Percentiles rank a stretch among this genome's conserved stretches.
Evolutionary conservation across 1,140 invertebrate species (phyloP).

Genomic region (Anastrepha ludens): DNA sequence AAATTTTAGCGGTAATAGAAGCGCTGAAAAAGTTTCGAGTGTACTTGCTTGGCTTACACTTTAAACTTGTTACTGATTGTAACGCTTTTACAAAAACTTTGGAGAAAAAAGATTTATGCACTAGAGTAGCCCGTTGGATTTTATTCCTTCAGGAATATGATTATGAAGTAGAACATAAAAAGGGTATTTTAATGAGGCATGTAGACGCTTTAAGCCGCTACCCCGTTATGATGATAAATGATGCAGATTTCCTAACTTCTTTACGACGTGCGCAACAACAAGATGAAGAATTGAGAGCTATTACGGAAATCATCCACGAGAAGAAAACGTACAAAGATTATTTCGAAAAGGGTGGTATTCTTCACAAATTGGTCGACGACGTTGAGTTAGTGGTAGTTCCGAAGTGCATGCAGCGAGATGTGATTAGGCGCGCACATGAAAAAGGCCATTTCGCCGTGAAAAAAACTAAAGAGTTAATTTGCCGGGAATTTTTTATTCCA

Average conservation of each 20-base stretch:
- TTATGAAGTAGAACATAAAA: conserved; percentile 61
- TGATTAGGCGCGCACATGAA: no score
- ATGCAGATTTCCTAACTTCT: not conserved
- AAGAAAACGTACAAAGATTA: not conserved
- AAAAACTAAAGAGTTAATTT: no score
- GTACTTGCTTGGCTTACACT: conserved; percentile 55
- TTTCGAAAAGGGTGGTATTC: not conserved
- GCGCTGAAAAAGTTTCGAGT: conserved; percentile 62
- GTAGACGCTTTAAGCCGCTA: conserved; percentile 47
- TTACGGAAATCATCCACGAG: not conserved
- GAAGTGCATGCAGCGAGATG: not conserved
- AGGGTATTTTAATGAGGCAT: conserved; percentile 54
- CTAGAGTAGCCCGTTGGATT: conserved; percentile 63
- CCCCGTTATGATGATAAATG: conserved; percentile 29
- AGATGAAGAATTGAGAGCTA: not conserved
- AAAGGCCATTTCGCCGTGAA: no score
- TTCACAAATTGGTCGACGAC: not conserved
- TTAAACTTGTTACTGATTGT: conserved; percentile 63
- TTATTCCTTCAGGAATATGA: conserved; percentile 61
- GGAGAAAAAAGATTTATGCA: conserved; percentile 62
- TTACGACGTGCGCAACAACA: not conserved
- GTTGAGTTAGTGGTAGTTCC: not conserved
- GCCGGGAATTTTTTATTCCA: no score
- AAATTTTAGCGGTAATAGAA: conserved; percentile 63
- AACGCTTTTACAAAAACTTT: conserved; percentile 68